Percentiles rank a stretch among this genome's conserved stretches.
phyloP scores from a whole-genome alignment of 2,888 invertebrate genomes.

The Nomada flava region DNA sequence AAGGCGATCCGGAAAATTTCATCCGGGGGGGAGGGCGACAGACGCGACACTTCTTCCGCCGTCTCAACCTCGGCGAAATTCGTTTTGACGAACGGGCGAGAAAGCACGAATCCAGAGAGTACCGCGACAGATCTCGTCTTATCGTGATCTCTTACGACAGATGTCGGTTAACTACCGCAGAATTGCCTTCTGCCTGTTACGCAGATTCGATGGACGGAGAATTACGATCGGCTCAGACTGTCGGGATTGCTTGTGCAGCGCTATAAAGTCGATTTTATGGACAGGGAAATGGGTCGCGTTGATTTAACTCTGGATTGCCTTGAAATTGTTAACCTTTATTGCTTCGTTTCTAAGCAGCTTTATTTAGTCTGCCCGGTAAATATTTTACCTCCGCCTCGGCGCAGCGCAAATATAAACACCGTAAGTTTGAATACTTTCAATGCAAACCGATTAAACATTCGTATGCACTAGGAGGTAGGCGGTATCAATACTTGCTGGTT shows the following conservation, averaged over 20 bases:
- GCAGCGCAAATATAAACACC: too few species aligned
- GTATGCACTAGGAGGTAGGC: too few species aligned
- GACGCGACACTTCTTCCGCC: constrained; percentile 19
- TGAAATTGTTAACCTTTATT: constrained; percentile 10
- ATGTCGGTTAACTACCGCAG: background rate
- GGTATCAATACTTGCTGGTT: too few species aligned
- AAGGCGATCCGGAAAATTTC: constrained; percentile 67
- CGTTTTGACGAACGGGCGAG: background rate
- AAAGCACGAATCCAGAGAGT: background rate
- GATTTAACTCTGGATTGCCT: constrained; percentile 11
- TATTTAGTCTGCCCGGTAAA: background rate
- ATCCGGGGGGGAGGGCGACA: constrained; percentile 12
- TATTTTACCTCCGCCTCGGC: too few species aligned
- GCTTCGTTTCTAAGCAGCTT: constrained; percentile 9
- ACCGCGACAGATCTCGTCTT: background rate
- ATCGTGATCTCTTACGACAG: background rate
- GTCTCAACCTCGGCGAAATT: background rate
- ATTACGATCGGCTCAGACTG: constrained; percentile 9
- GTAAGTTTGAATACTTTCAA: too few species aligned
- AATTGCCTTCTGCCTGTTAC: background rate
- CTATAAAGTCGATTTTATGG: constrained; percentile 21
- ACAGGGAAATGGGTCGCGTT: background rate
- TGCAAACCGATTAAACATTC: too few species aligned
- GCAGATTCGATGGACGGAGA: background rate
- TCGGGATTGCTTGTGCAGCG: constrained; percentile 1